phyloP scores from a whole-genome alignment of 1,140 invertebrate species.

The Achroia grisella region DNA sequence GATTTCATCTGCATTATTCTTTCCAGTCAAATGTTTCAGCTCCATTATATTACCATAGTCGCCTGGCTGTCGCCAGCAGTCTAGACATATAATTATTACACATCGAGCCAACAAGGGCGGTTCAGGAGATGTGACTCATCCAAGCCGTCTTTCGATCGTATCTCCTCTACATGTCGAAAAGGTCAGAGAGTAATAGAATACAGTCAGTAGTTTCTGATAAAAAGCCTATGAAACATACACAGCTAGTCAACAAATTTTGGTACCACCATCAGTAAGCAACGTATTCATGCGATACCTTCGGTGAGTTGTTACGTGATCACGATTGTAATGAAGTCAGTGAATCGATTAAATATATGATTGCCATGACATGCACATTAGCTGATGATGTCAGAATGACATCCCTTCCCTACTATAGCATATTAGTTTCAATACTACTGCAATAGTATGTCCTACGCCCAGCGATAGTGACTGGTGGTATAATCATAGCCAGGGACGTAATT shows the following conservation, averaged over 20 bases:
- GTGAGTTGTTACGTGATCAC: neutral
- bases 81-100: slow-evolving; percentile 68
- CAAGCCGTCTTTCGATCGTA: slow-evolving; percentile 59
- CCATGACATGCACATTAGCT: slow-evolving; percentile 10
- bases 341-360: neutral
- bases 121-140: slow-evolving; percentile 56
- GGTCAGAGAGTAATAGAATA: slow-evolving; percentile 53
- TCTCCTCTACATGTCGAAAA: slow-evolving; percentile 43
- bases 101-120: slow-evolving; percentile 59
- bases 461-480: neutral
- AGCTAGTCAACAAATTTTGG: slow-evolving; percentile 8
- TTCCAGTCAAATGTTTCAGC: slow-evolving; percentile 30
- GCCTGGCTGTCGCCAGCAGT: slow-evolving; percentile 57
- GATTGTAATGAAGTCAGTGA: neutral
- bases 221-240: slow-evolving; percentile 21
- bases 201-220: slow-evolving; percentile 36
- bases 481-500: slow-evolving; percentile 13
- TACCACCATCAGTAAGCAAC: too few relatives aligned
- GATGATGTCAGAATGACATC: slow-evolving; percentile 27
- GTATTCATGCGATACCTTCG: too few relatives aligned
- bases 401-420: neutral
- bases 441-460: neutral
- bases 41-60: slow-evolving; percentile 57
- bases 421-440: neutral
- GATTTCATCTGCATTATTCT: neutral